A percentile compares a stretch with the other conserved stretches of the same genome.
These are phyloP conservation scores for Aspidiotus rigidus DNA, from an alignment of 2,888 invertebrate species.

Conservation along the genomic window DNA sequence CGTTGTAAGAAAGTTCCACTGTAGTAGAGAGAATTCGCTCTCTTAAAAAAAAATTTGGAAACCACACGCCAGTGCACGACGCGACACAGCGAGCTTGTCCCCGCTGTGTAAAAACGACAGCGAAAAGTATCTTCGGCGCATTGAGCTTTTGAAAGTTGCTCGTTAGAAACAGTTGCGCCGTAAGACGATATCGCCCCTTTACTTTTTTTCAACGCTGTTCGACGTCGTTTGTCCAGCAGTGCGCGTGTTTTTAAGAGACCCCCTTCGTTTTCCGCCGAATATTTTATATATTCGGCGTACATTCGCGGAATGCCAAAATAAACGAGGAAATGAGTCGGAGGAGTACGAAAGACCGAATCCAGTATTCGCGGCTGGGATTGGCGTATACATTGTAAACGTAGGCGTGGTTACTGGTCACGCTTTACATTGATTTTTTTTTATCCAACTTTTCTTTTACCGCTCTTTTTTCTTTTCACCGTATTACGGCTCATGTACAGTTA, in stretches of 20 bases:
- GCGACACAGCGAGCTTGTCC: too few relatives aligned
- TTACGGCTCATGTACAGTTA: not conserved
- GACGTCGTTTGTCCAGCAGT: not conserved
- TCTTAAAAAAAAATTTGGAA: too few relatives aligned
- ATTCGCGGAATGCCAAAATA: slow-evolving; percentile 7
- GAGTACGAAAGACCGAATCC: slow-evolving; percentile 17
- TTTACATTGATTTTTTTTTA: slow-evolving; percentile 29
- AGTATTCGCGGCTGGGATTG: slow-evolving; percentile 19
- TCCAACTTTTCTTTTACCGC: slow-evolving; percentile 14
- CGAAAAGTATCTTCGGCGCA: too few relatives aligned
- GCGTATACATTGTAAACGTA: slow-evolving; percentile 27
- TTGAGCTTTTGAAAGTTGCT: too few relatives aligned
- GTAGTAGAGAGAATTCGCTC: too few relatives aligned
- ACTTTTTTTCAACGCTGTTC: not conserved
- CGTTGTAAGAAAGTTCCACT: too few relatives aligned
- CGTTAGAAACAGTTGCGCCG: not conserved
- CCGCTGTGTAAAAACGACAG: too few relatives aligned
- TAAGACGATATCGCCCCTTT: slow-evolving; percentile 1
- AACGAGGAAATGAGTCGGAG: slow-evolving; percentile 8
- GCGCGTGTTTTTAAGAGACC: not conserved
- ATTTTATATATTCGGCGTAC: slow-evolving; percentile 25
- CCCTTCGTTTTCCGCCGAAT: slow-evolving; percentile 6
- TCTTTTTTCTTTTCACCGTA: not conserved
- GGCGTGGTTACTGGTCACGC: slow-evolving; percentile 33
- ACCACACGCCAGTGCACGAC: too few relatives aligned